These are phyloP conservation scores for Lasiommata megera DNA, from an alignment of 2,888 invertebrate genomes.

Conservation along the genomic window DNA sequence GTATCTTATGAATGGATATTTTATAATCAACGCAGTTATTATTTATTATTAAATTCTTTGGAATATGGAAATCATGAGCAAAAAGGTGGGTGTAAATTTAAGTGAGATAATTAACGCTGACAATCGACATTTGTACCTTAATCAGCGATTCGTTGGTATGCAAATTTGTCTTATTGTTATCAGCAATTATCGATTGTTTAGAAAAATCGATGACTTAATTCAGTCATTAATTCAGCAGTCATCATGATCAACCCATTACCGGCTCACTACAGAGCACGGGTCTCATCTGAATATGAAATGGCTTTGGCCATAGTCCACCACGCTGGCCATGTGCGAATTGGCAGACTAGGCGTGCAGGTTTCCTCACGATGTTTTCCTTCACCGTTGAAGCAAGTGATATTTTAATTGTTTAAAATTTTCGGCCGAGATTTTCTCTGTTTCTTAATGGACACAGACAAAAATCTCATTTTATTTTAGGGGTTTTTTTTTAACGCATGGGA, in stretches of 20 bases:
- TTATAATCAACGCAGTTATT: background rate
- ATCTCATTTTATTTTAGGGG: too few relatives aligned
- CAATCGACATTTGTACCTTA: background rate
- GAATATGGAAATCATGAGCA: background rate
- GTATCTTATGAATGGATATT: conserved; percentile 11
- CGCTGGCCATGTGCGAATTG: too few relatives aligned
- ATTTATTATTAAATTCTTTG: background rate
- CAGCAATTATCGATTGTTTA: background rate
- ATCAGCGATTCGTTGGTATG: background rate
- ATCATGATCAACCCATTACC: too few relatives aligned
- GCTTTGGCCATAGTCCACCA: too few relatives aligned
- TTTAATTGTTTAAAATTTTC: too few relatives aligned
- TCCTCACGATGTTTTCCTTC: too few relatives aligned
- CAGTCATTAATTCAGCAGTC: background rate
- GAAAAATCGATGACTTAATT: background rate
- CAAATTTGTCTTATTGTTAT: background rate
- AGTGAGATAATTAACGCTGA: background rate
- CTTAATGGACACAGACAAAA: too few relatives aligned
- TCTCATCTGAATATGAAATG: too few relatives aligned
- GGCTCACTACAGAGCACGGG: background rate
- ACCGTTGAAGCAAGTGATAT: too few relatives aligned
- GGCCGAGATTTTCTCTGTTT: too few relatives aligned
- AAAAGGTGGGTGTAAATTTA: background rate
- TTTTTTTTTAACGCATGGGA: too few relatives aligned
- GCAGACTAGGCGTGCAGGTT: too few relatives aligned